Base-by-base conservation (phyloP, 1,140 invertebrate genomes). In the Diachasma alloeum region DNA sequence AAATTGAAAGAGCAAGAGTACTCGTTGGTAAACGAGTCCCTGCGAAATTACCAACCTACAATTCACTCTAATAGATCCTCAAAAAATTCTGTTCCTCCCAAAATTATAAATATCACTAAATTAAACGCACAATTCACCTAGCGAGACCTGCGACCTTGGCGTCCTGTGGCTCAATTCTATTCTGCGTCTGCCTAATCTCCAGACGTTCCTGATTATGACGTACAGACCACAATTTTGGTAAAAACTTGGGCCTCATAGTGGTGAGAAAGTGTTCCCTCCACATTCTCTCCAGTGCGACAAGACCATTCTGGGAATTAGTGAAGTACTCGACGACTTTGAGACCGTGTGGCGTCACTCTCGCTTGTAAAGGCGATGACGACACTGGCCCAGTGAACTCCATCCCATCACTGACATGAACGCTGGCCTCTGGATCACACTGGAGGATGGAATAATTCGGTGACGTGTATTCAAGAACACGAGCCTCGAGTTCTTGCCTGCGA, bases 231-330 rank as follows among this genome's bases (percentile, higher is more conserved):
- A 94, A 87, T 5, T 91, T 85, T 0, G 96, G 95, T 82, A 97
- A 89, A 87, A 90, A 92, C 46, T 91, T 85, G 0, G 95, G 95
- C 37, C 93, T 85, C 95, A 96, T 96, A 1, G 90, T 91, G 0
- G 89, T 82, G 8, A 97, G 80, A 85, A 97, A 96, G 86, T 96
- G 94, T 83, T 95, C 90, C 10, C 96, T 88, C 95, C 95, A 97
- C 71, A 93, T 81, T 77, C 91, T 91, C 83, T 97, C 95, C 53
- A 97, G 89, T 59, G 91, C 88, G 0, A 94, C 86, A 1, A 96
- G 87, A n/a, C 94, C 93, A 3, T 90, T 91, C 17, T 91, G 89
- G 13, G 87, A 83, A 10, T 83, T 83, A 78, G 89, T 82, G 85
- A 92, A 94, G 75, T 93, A 88, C 56, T 93, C 86, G 0, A 95